Conservation (phyloP, 2,797 vertebrate species). For the Enteromius afrohamiltoni region DNA sequence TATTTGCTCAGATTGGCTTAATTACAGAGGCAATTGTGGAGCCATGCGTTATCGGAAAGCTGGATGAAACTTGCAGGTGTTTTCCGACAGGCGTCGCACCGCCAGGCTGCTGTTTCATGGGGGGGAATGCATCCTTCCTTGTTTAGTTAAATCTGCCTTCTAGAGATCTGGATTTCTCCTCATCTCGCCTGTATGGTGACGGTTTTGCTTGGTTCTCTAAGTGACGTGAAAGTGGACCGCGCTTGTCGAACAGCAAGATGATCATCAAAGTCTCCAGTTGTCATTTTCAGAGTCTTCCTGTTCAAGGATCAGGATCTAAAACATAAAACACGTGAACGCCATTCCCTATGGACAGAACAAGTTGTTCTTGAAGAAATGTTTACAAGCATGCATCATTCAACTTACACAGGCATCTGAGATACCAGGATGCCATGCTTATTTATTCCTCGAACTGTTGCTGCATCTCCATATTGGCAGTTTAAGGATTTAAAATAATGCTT, state of each 20-base stretch:
- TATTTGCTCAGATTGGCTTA: constrained; percentile 53
- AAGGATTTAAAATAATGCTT: constrained; percentile 17
- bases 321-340: neutral
- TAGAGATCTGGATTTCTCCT: neutral
- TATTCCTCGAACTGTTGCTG: constrained; percentile 20
- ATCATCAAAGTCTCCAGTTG: neutral
- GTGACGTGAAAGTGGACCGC: neutral
- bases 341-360: constrained; percentile 3
- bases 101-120: constrained; percentile 57
- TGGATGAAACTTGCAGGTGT: constrained; percentile 72
- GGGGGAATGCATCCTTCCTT: constrained; percentile 59
- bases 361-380: constrained; percentile 33
- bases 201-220: neutral
- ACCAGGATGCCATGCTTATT: constrained; percentile 12
- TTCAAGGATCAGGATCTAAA: constrained; percentile 1
- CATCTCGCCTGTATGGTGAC: neutral
- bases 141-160: constrained; percentile 1
- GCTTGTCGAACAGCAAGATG: neutral
- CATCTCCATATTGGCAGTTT: neutral
- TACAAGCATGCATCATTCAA: constrained; percentile 30
- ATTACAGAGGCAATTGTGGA: constrained; percentile 64
- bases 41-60: constrained; percentile 70
- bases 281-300: neutral
- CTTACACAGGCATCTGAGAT: constrained; percentile 1
- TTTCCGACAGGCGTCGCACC: constrained; percentile 74